phyloP scores from a whole-genome alignment of 2,888 invertebrate genomes.

The Crepidodera aurea region DNA sequence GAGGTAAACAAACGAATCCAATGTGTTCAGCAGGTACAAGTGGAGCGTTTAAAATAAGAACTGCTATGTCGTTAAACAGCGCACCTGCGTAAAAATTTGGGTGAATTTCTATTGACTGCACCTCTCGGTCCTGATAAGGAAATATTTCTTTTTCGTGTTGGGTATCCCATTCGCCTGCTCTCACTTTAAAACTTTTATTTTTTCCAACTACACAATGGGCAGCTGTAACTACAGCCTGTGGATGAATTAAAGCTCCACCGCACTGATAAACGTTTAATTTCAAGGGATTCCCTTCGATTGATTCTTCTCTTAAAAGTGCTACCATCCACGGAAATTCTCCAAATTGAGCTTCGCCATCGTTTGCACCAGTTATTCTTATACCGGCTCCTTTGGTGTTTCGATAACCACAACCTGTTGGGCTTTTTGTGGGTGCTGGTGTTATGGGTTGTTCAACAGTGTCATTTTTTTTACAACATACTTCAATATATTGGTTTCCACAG shows the following conservation, averaged over 20 bases:
- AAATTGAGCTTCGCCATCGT: constrained; percentile 74
- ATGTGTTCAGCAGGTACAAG: constrained; percentile 45
- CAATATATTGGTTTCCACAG: constrained; percentile 63
- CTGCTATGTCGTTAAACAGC: constrained; percentile 55
- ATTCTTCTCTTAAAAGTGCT: constrained; percentile 69
- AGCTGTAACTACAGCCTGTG: constrained; percentile 78
- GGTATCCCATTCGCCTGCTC: constrained; percentile 88
- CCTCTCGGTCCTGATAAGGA: constrained; percentile 68
- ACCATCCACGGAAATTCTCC: constrained; percentile 90
- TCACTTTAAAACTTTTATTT: constrained; percentile 52
- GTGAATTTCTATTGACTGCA: constrained; percentile 53
- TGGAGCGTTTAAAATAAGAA: constrained; percentile 50
- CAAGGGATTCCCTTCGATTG: constrained; percentile 60
- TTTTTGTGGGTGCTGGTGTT: constrained; percentile 45
- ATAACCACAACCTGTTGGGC: constrained; percentile 71
- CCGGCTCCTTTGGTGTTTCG: constrained; percentile 78
- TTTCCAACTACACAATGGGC: constrained; percentile 75
- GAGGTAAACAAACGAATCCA: constrained; percentile 54
- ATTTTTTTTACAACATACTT: constrained; percentile 65
- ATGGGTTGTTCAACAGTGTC: constrained; percentile 47
- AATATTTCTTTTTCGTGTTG: constrained; percentile 73
- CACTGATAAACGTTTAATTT: constrained; percentile 61
- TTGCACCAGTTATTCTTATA: constrained; percentile 72
- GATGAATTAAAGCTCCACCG: constrained; percentile 82
- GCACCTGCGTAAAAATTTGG: constrained; percentile 51